phyloP scores from a whole-genome alignment of 2,888 invertebrate species.

The Nomada fucata region DNA sequence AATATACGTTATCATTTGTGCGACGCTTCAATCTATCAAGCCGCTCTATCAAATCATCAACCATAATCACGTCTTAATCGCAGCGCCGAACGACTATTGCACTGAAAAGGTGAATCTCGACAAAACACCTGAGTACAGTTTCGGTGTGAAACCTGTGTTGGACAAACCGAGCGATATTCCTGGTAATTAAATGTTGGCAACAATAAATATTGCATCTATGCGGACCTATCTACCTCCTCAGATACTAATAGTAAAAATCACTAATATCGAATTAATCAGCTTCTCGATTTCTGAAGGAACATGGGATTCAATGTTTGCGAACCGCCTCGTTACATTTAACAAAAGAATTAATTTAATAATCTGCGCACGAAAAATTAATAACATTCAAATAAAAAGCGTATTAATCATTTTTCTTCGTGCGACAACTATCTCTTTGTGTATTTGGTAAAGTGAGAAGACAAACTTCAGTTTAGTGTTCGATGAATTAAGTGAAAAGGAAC shows the following conservation, averaged over 20 bases:
- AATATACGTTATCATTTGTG: background rate
- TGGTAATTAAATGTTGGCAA: conserved; percentile 80
- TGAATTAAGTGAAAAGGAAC: background rate
- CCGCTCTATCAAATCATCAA: background rate
- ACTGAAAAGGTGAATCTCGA: conserved; percentile 86
- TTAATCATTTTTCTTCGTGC: too few species aligned
- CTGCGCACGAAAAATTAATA: too few species aligned
- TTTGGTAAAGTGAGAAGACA: too few species aligned
- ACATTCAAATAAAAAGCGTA: too few species aligned
- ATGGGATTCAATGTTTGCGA: too few species aligned
- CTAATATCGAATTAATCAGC: conserved; percentile 28
- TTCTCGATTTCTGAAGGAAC: background rate
- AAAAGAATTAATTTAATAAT: too few species aligned
- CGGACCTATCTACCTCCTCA: background rate
- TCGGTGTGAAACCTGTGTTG: conserved; percentile 86
- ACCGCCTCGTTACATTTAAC: too few species aligned
- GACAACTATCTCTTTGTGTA: too few species aligned
- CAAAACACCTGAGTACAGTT: conserved; percentile 86
- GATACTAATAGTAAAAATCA: conserved; percentile 29
- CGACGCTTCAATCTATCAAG: too few species aligned
- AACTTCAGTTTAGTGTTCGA: background rate
- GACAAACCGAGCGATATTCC: conserved; percentile 86
- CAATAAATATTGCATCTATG: conserved; percentile 16
- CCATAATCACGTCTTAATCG: conserved; percentile 54
- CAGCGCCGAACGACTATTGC: conserved; percentile 86